These are phyloP conservation scores for Deilephila elpenor DNA, from an alignment of 2,888 invertebrate genomes.

Conservation along the genomic window DNA sequence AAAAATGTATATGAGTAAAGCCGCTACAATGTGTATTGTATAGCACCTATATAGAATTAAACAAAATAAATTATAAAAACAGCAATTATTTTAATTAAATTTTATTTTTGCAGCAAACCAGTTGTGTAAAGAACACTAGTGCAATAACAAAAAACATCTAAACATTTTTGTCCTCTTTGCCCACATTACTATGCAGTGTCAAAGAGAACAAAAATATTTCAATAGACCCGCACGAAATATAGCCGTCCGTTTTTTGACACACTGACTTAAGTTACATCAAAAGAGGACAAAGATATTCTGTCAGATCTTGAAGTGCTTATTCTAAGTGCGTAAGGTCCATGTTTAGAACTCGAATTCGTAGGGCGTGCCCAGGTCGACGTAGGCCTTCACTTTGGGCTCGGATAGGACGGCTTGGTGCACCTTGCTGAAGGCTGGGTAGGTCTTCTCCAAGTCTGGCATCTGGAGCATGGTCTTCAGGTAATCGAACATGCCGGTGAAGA, in stretches of 20 bases:
- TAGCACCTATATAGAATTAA: too few species aligned
- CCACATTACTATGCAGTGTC: too few species aligned
- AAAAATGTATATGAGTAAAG: too few species aligned
- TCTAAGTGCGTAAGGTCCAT: neutral
- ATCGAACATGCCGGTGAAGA: constrained; percentile 51
- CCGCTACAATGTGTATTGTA: too few species aligned
- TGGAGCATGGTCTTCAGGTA: constrained; percentile 49
- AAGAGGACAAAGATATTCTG: neutral
- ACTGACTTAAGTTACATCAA: neutral
- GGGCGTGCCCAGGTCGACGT: constrained; percentile 47
- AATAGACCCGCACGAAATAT: neutral
- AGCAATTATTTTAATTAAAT: too few species aligned
- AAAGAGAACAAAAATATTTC: neutral
- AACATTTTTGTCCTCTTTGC: too few species aligned
- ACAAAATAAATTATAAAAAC: too few species aligned
- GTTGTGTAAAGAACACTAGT: too few species aligned
- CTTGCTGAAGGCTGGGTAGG: constrained; percentile 65
- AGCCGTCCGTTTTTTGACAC: neutral
- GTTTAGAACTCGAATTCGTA: constrained; percentile 28
- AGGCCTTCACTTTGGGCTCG: constrained; percentile 66
- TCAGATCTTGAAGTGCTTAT: constrained; percentile 8
- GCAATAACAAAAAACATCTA: too few species aligned
- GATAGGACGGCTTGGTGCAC: constrained; percentile 57
- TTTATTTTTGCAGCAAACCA: too few species aligned
- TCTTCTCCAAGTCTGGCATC: constrained; percentile 57